These are phyloP conservation scores for Numida meleagris DNA, from an alignment of 2,113 vertebrate genomes.

Conservation along the genomic window DNA sequence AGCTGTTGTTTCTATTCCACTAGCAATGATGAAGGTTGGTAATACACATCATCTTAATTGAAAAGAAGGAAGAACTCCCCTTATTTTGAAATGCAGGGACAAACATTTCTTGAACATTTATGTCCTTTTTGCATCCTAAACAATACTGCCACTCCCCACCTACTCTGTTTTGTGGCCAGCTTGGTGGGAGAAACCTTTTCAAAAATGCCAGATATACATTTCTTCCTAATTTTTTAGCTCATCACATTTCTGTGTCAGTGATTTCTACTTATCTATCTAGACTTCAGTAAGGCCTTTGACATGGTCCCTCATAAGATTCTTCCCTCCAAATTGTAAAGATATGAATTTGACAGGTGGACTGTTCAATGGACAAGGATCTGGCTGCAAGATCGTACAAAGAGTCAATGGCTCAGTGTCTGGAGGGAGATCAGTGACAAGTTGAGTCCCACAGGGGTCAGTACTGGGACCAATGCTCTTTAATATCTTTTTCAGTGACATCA, in stretches of 20 bases:
- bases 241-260: neutral
- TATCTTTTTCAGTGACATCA: too few species aligned
- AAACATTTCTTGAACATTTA: neutral
- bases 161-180: neutral
- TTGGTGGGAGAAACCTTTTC: neutral
- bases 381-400: too few species aligned
- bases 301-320: too few species aligned
- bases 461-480: too few species aligned
- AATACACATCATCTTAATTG: neutral
- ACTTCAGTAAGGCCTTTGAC: too few species aligned
- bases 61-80: neutral
- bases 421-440: too few species aligned
- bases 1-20: neutral
- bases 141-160: neutral
- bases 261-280: neutral
- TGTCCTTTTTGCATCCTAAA: neutral
- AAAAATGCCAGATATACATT: neutral
- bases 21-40: neutral
- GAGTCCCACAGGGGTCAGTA: too few species aligned
- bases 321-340: too few species aligned
- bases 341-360: too few species aligned
- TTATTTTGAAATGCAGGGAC: neutral
- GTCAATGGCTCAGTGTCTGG: too few species aligned
- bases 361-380: too few species aligned
- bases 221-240: neutral